phyloP scores from a whole-genome alignment of 2,113 vertebrate species.

The Nymphicus hollandicus region DNA sequence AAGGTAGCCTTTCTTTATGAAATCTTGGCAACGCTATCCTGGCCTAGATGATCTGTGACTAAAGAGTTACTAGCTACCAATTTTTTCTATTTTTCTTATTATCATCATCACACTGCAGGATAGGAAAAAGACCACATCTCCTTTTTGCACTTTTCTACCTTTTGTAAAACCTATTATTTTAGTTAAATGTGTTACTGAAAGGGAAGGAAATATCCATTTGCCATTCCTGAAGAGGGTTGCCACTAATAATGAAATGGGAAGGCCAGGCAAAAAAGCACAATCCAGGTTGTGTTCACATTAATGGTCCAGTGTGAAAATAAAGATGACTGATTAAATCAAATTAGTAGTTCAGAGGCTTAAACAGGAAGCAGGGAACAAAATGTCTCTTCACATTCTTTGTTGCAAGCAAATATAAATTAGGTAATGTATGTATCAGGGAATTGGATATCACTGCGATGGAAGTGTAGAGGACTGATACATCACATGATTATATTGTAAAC shows the following conservation, averaged over 20 bases:
- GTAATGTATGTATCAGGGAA: not conserved
- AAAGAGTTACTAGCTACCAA: not conserved
- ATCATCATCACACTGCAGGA: not conserved
- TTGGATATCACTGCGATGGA: not conserved
- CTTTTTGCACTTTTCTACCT: not conserved
- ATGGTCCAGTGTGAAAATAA: not conserved
- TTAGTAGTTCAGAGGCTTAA: not conserved
- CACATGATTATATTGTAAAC: not conserved
- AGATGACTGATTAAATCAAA: not conserved
- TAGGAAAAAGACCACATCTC: not conserved
- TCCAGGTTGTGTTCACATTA: not conserved
- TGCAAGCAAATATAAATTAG: not conserved
- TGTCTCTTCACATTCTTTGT: accelerated
- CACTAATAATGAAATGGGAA: not conserved
- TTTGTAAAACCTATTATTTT: not conserved
- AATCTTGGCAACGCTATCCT: not conserved
- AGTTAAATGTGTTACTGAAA: not conserved
- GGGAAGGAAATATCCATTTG: not conserved
- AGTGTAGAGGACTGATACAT: not conserved
- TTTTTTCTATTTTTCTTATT: not conserved
- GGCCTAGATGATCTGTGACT: not conserved
- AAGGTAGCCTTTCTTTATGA: not conserved
- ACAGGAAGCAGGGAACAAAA: not conserved
- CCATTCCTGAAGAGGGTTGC: not conserved
- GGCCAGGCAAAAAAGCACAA: not conserved